These are phyloP conservation scores for Drosophila chauvacae DNA, from an alignment of 1,140 invertebrate species.

Conservation along the genomic window DNA sequence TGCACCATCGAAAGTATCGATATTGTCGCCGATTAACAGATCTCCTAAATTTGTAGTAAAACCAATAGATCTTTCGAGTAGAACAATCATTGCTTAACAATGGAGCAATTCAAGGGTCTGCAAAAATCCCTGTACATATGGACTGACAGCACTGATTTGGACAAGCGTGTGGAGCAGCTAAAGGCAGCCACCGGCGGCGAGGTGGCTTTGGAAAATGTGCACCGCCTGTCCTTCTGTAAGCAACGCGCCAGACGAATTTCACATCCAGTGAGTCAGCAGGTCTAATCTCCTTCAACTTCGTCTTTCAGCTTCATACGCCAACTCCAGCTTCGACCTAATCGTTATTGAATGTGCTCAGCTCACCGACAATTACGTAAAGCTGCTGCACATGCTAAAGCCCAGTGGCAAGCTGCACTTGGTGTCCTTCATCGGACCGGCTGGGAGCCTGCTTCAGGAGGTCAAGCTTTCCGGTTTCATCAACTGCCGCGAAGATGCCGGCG, in stretches of 20 bases:
- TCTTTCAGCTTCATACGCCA: constrained; percentile 85
- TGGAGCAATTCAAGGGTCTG: constrained; percentile 76
- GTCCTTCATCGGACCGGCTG: constrained; percentile 79
- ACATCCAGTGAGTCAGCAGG: constrained; percentile 63
- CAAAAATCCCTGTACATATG: constrained; percentile 76
- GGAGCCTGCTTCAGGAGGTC: constrained; percentile 85
- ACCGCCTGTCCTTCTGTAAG: constrained; percentile 79
- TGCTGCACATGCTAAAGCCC: constrained; percentile 87
- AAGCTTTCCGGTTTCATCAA: constrained; percentile 89
- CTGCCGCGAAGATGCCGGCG: constrained; percentile 82
- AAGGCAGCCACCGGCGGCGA: constrained; percentile 71
- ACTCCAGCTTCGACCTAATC: constrained; percentile 87
- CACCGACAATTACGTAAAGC: constrained; percentile 85
- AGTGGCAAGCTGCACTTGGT: constrained; percentile 86
- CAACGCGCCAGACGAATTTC: constrained; percentile 13
- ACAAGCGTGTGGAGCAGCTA: constrained; percentile 61
- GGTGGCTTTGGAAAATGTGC: constrained; percentile 77
- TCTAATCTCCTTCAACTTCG: constrained; percentile 25
- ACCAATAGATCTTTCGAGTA: constrained; percentile 9
- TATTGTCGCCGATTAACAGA: too few relatives aligned
- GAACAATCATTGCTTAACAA: constrained; percentile 40
- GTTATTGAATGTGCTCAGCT: constrained; percentile 86
- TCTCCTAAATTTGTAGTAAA: background rate
- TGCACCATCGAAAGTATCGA: background rate
- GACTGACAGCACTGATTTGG: constrained; percentile 67